These are phyloP conservation scores for Rhinolophus sinicus DNA, from an alignment of 2,113 vertebrate species.

Conservation along the genomic window DNA sequence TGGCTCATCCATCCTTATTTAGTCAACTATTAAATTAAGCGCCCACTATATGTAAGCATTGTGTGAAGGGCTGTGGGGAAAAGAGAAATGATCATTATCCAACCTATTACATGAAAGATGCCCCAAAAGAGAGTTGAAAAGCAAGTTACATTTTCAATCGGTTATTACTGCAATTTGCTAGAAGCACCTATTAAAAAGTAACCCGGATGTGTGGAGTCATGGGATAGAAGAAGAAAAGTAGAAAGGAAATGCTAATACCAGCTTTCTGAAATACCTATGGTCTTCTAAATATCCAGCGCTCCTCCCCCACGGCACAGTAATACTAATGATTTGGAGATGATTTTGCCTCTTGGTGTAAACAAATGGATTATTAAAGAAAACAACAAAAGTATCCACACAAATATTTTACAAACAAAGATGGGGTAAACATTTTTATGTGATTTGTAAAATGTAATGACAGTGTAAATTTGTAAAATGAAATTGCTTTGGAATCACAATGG, in stretches of 20 bases:
- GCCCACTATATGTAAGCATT: background rate
- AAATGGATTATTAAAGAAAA: background rate
- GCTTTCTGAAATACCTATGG: background rate
- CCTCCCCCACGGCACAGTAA: background rate
- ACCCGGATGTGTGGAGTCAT: background rate
- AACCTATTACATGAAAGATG: background rate
- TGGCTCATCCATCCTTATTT: background rate
- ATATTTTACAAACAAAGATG: background rate
- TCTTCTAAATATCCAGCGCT: background rate
- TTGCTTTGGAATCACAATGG: background rate
- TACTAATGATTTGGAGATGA: background rate
- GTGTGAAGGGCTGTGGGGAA: background rate
- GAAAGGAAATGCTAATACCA: background rate
- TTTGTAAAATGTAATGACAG: constrained; percentile 24
- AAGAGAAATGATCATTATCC: constrained; percentile 2
- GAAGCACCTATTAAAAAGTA: background rate
- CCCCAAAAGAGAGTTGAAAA: background rate
- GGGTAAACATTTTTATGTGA: background rate
- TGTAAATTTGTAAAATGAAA: constrained; percentile 33
- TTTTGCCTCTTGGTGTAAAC: background rate
- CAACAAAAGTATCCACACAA: background rate
- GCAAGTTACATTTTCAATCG: background rate
- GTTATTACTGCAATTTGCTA: background rate
- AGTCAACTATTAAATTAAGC: background rate
- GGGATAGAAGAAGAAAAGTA: background rate